phyloP scores from a whole-genome alignment of 2,797 vertebrate species.

The Cyprinodon diabolis region DNA sequence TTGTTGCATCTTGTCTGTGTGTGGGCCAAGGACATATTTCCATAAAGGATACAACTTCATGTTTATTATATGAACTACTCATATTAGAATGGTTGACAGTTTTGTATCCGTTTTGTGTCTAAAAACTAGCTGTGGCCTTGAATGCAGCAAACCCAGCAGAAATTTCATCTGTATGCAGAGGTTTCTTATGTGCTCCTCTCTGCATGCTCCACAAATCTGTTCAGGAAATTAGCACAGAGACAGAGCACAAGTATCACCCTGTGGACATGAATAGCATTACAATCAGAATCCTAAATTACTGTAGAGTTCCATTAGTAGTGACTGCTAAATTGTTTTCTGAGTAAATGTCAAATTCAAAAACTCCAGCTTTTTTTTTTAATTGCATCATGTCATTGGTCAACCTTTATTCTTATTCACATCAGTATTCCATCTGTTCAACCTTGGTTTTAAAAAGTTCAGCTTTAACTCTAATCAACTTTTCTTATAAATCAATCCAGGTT shows the following conservation, averaged over 20 bases:
- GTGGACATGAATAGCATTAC: conserved; percentile 43
- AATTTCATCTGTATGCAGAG: neutral
- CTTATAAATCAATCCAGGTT: neutral
- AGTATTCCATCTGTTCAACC: neutral
- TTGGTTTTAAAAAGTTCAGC: neutral
- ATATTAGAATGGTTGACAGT: neutral
- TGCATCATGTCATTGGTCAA: too few relatives aligned
- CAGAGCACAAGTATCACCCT: conserved; percentile 75
- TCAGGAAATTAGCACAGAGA: conserved; percentile 1
- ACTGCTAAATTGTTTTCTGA: neutral
- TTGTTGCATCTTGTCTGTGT: conserved; percentile 16
- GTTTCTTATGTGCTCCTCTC: conserved; percentile 1
- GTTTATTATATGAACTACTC: conserved; percentile 9
- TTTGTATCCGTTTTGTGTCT: neutral
- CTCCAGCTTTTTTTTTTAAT: neutral
- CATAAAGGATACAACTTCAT: neutral
- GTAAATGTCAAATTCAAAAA: too few relatives aligned
- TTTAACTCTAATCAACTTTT: neutral
- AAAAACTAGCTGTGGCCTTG: conserved; percentile 21
- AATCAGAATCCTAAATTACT: neutral
- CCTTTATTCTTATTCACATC: neutral
- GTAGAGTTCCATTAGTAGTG: neutral
- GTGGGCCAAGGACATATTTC: neutral
- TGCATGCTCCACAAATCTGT: neutral
- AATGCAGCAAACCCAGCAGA: conserved; percentile 18